Percentiles rank a stretch among this genome's conserved stretches.
Evolutionary conservation across 2,888 invertebrate species (phyloP).

Genomic region (Bruchidius siliquastri): DNA sequence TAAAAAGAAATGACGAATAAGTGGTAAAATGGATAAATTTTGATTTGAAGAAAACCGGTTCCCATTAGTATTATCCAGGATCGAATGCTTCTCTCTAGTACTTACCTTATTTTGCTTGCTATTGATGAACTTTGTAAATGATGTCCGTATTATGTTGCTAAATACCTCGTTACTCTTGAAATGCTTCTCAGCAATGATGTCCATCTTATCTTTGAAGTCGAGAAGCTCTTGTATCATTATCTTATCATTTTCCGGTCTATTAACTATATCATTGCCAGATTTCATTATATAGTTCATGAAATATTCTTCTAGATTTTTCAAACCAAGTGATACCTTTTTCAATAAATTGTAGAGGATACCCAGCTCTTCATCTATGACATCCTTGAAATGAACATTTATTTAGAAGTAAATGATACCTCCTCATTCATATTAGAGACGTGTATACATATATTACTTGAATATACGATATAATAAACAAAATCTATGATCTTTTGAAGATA

Average conservation of each 20-base stretch:
- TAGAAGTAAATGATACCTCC: constrained; percentile 49
- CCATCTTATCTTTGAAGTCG: constrained; percentile 94
- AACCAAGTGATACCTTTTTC: constrained; percentile 80
- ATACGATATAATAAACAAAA: too few relatives aligned
- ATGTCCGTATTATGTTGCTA: constrained; percentile 84
- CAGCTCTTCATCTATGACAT: constrained; percentile 61
- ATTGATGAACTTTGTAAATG: constrained; percentile 95
- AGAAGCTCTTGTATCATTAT: constrained; percentile 88
- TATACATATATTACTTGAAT: too few relatives aligned
- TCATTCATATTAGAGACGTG: too few relatives aligned
- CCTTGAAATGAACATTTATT: constrained; percentile 6
- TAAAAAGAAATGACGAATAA: too few relatives aligned
- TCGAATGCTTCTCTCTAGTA: too few relatives aligned
- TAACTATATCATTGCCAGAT: constrained; percentile 87
- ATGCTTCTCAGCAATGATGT: constrained; percentile 80
- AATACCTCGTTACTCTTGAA: constrained; percentile 83
- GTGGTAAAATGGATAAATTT: too few relatives aligned
- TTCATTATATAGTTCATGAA: constrained; percentile 92
- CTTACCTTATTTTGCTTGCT: constrained; percentile 73
- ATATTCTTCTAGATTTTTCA: constrained; percentile 74
- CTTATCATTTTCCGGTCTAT: constrained; percentile 83
- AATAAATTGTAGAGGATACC: constrained; percentile 83
- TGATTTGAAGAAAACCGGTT: too few relatives aligned
- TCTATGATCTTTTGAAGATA: too few relatives aligned
- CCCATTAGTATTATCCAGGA: too few relatives aligned